Base-by-base conservation (phyloP, 2,113 vertebrate species). In the Lepus americanus region DNA sequence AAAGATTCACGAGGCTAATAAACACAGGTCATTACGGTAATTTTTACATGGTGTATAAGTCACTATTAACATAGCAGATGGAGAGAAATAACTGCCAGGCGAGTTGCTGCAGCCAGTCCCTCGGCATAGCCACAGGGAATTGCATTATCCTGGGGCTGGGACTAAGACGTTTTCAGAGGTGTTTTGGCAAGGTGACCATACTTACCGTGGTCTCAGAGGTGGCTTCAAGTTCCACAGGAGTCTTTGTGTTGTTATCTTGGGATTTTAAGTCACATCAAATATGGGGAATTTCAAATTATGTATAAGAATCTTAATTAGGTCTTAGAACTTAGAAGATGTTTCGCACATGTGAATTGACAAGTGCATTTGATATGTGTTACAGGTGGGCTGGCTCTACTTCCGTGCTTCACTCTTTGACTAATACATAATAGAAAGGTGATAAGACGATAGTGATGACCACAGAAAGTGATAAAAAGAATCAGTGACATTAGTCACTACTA, bases 211-310 rank as follows among this genome's bases (percentile, higher is more conserved):
- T 20, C 33, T 51, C 44, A 23, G 22, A 31, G n/a, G 44, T 55
- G 13, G 8, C 59, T 92, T 88, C n/a, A 17, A 80, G 51, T 84
- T 67, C 77, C 80, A 81, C 36, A 14, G 33, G 69, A 78, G 49
- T 29, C 89, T 78, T 61, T 87, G 87, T 51, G 88, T 64, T 94
- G 64, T 93, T 95, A 59, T 31, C 29, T 96, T 87, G 59, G 36
- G 53, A 1, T 89, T 97, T 96, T 29, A 73, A 55, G 95, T 97
- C 83, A 44, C 33, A 44, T 74, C 11, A 66, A 76, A 96, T 94
- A 39, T 89, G 49, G 23, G 96, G n/a, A 39, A 73, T 95, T 97
- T 97, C 33, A 92, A 55, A 73, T 85, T 96, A 82, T 44, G 61
- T 92, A 74, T 55, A 59, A 59, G 25, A 44, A 12, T 51, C 13